Evolutionary conservation across 2,797 vertebrate genomes (phyloP).

Genomic region (Paramormyrops hopkinsi): DNA sequence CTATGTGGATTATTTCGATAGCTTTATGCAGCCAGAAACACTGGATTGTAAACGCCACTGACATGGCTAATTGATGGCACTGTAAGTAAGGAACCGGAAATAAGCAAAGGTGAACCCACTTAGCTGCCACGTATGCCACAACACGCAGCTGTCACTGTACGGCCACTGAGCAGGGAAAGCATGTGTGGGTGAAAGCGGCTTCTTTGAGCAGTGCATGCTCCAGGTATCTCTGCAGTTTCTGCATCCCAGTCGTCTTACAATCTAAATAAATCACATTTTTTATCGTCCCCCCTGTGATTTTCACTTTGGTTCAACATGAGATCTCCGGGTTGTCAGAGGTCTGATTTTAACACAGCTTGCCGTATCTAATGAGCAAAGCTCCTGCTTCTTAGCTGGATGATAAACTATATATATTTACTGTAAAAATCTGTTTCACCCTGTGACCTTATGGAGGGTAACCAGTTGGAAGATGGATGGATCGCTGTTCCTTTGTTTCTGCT

Average conservation of each 20-base stretch:
- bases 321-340: neutral
- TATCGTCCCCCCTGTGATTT: neutral
- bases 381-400: neutral
- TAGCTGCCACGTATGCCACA: neutral
- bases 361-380: neutral
- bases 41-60: neutral
- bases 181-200: neutral
- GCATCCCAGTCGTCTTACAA: neutral
- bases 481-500: neutral
- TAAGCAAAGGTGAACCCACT: too few species aligned
- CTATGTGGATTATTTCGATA: neutral
- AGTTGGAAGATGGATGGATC: neutral
- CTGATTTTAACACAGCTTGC: neutral
- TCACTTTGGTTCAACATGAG: neutral
- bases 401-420: neutral
- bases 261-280: neutral
- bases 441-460: neutral
- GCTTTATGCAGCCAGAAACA: neutral
- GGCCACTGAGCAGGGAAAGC: neutral
- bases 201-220: neutral
- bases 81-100: neutral
- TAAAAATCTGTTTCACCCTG: neutral
- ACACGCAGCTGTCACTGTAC: neutral
- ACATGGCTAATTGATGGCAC: neutral
- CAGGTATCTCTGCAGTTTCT: neutral